Evolutionary conservation across 2,888 invertebrate genomes (phyloP), one percentile per base, ranked within the genome.

Genomic region (Oligia latruncula): DNA sequence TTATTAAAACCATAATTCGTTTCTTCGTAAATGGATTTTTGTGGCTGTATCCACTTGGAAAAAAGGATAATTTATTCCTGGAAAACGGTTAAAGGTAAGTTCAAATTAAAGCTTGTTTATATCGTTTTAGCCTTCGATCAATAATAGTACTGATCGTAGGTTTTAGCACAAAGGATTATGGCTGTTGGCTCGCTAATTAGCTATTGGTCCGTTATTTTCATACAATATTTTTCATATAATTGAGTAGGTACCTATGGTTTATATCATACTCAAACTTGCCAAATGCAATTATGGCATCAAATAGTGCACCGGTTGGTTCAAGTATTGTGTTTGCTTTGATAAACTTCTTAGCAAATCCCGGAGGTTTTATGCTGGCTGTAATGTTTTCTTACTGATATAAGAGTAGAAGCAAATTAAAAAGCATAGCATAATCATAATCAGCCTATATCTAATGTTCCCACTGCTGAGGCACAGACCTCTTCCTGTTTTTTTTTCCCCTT

Each of bases 21-120:
- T 77, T 67, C 4, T 4, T 62, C 58, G 17, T 60, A 43, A 55
- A 65, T 70, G 29, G 6, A 29, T 49, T 43, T 29, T 6, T 46
- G 52, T 46, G 46, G 4, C 1, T 71, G 23, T 66, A 11, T 55
- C 0, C 5, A 49, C 29, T 77, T 79, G 23, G 3, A 55, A 49
- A 40, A 13, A 58, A 49, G 9, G 13, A 67, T 55, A 35, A 23
- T 62, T 52, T 62, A 13, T 67, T 68, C 66, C 55, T 62, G 60
- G 35, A 40, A 58, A n/a, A 49, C 40, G 15, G 29, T 40, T 23
- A 15, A n/a, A 29, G n/a, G 74, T 80, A 68, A 55, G 62, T 74
- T 80, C 58, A 15, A 43, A 62, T 9, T 43, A n/a, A 29, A 49
- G 29, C 35, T 65, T 78, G 8, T 73, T 52, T 58, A 35, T 15